These are phyloP conservation scores for Ianthella basta DNA, from an alignment of 37 sponge, comb jelly and placozoan species.

Conservation along the genomic window DNA sequence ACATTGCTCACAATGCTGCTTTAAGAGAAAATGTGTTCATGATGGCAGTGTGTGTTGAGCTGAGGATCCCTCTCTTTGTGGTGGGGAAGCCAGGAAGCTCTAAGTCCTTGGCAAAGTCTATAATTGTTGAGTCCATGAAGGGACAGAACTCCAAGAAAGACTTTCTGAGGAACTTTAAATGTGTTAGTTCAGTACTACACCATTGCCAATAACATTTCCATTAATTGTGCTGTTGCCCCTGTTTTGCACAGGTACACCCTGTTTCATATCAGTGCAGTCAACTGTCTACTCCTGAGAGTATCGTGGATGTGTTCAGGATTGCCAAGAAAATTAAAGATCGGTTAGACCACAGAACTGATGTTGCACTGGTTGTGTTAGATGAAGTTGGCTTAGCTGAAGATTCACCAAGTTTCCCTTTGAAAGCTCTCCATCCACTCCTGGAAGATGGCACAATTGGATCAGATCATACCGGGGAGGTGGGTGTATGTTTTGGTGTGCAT, in stretches of 20 bases:
- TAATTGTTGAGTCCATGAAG: conserved; percentile 82
- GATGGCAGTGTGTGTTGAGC: conserved; percentile 97
- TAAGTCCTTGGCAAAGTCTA: conserved; percentile 92
- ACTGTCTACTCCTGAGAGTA: conserved; percentile 82
- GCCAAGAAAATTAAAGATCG: conserved; percentile 59
- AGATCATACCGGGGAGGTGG: conserved; percentile 54
- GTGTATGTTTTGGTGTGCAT: too few relatives aligned
- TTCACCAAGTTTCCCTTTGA: conserved; percentile 89
- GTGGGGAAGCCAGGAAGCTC: conserved; percentile 99
- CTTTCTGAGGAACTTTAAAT: conserved; percentile 65
- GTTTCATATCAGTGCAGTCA: conserved; percentile 94
- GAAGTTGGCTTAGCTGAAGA: conserved; percentile 97
- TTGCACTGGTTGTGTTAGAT: conserved; percentile 91
- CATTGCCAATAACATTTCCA: too few relatives aligned
- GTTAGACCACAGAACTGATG: conserved; percentile 42
- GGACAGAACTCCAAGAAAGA: conserved; percentile 62
- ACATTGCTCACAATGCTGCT: conserved; percentile 93
- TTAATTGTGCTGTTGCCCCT: too few relatives aligned
- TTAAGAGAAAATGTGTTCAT: conserved; percentile 98
- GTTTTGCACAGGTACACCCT: conserved; percentile 58
- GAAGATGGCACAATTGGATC: conserved; percentile 91
- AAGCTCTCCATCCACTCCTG: conserved; percentile 92
- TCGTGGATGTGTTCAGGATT: conserved; percentile 71
- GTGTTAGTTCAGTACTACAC: background rate
- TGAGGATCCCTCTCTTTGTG: conserved; percentile 95